Base-by-base conservation (phyloP, 2,113 vertebrate species). In the Rhea americana region DNA sequence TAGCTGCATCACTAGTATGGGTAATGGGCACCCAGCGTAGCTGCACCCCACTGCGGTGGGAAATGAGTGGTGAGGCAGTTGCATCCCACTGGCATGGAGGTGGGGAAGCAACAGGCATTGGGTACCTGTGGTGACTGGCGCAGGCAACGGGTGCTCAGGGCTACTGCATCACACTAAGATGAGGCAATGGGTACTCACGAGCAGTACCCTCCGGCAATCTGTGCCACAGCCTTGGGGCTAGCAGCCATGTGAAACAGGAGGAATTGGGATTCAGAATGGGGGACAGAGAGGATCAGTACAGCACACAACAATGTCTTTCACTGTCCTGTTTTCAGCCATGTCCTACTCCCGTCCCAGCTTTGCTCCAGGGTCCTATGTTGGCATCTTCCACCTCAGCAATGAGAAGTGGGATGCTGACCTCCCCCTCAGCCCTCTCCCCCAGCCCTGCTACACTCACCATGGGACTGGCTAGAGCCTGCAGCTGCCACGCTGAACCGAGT, bases 401-500 rank as follows among this genome's bases (percentile, higher is more conserved):
- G 15, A 30, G 30, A 56, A 56, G 26, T 28, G 19, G 9, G 19
- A 8, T 35, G 51, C 74, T 59, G n/a, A n/a, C 12, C 59, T 35
- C 35, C 35, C 35, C 35, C 74, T 79, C 72, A 74, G 55, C 59
- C 68, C 55, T 30, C 30, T 8, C 58, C 14, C 41, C 71, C 51
- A 47, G 32, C 55, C 39, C 13, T 19, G 17, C 37, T 1, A 0
- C 7, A 66, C 98, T 97, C 75, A 99, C 99, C 98, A 4, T 98
- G 99, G 13, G 98, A 98, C 78, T 98, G 98, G 96, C 98, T 98
- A 97, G 99, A 97, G 91, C 98, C 76, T 26, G 98, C 98, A 0
- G 98, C 98, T 0, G 98, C 98, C 81, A 98, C 98, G 17, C 99
- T 98, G 92, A 99, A 99, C 61, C 99, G 98, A 81, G 98, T 98